Conservation (phyloP, 1,140 invertebrate genomes). For the Ceratosolen fusciceps region DNA sequence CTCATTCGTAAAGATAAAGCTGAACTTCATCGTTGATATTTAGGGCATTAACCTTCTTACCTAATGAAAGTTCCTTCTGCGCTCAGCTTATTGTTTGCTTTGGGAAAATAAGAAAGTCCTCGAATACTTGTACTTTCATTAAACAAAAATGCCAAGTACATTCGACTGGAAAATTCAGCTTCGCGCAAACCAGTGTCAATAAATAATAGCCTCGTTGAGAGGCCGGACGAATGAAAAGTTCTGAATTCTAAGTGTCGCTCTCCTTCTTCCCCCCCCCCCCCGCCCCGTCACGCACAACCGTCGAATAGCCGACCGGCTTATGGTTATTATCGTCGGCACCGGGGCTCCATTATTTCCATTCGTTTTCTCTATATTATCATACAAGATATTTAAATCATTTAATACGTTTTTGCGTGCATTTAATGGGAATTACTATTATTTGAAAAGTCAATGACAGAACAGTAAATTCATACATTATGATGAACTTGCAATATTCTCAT, state of each 20-base stretch:
- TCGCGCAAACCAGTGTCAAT: not conserved
- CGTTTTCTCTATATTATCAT: too few species aligned
- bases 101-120: not conserved
- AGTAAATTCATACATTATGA: too few species aligned
- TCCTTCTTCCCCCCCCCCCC: too few species aligned
- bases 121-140: not conserved
- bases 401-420: too few species aligned
- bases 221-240: not conserved
- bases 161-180: not conserved
- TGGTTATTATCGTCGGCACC: too few species aligned
- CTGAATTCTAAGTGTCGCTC: not conserved
- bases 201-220: not conserved
- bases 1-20: not conserved
- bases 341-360: too few species aligned
- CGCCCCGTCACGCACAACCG: too few species aligned
- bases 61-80: not conserved
- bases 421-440: too few species aligned
- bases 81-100: not conserved
- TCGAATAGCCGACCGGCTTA: too few species aligned
- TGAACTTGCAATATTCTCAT: too few species aligned
- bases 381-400: too few species aligned
- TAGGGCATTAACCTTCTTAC: not conserved
- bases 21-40: not conserved
- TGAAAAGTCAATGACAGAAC: too few species aligned
- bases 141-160: not conserved